Evolutionary conservation across 2,797 vertebrate genomes (phyloP).

Genomic region (Poeciliopsis presidionis): DNA sequence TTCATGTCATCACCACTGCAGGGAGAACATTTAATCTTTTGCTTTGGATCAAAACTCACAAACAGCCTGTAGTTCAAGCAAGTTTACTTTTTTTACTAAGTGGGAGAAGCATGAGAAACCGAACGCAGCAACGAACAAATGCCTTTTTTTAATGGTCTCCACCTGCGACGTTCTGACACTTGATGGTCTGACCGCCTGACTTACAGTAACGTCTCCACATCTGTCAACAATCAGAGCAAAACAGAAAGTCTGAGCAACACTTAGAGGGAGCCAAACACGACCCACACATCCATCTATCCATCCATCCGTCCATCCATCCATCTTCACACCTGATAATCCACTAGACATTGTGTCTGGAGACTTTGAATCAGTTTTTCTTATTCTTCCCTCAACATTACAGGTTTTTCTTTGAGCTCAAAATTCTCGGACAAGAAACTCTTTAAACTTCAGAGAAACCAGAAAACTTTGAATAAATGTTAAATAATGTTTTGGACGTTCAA

Average conservation of each 20-base stretch:
- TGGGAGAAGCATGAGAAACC: background rate
- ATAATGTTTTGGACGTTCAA: no score
- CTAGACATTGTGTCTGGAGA: no score
- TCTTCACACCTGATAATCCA: no score
- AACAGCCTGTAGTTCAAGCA: background rate
- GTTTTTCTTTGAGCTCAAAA: no score
- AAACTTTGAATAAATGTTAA: no score
- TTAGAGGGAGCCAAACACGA: background rate
- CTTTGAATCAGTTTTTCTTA: no score
- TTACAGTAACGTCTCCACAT: conserved; percentile 5
- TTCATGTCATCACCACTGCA: background rate
- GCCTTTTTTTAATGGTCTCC: background rate
- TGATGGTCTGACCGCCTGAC: background rate
- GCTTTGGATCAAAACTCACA: background rate
- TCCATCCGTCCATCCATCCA: no score
- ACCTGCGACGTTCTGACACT: background rate
- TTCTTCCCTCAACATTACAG: no score
- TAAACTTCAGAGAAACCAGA: no score
- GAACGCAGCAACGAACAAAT: background rate
- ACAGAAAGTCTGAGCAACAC: background rate
- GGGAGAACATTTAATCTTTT: background rate
- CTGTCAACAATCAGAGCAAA: background rate
- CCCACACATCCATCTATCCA: background rate
- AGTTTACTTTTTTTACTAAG: background rate
- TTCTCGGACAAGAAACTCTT: no score